Evolutionary conservation across 2,888 invertebrate species (phyloP), one percentile per base, ranked within the genome.

Genomic region (Drosophila acutilabella): DNA sequence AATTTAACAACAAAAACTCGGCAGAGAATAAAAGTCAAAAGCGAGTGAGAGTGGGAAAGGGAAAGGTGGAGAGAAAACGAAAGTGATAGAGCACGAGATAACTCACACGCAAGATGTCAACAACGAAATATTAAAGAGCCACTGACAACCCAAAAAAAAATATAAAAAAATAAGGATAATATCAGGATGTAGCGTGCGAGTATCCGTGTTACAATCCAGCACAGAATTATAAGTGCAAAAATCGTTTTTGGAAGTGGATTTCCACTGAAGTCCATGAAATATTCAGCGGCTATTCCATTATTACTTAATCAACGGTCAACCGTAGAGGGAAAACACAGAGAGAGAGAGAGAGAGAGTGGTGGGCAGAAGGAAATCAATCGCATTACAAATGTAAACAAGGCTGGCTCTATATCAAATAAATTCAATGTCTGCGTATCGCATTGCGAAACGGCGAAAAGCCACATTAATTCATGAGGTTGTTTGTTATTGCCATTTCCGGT

Each of bases 401-500:
- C 40, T 51, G 64, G 48, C 57, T 67, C 68, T 68, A 67, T 52
- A 59, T 67, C 50, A 61, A 57, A 73, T 67, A 62, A 71, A 71
- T 87, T 54, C 69, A 74, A 57, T 58, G 54, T 23, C 52, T 42
- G 18, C n/a, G 16, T 71, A 80, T 74, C 71, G 44, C 50, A 77
- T 74, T 53, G 44, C 53, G n/a, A 16, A 41, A 45, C 53, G 64
- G 45, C 61, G 48, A 44, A 54, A 73, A 56, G 77, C 67, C 71
- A 64, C 74, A 75, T 88, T 88, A 88, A 81, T 89, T 80, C 88
- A 81, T 81, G 82, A 71, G 71, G 61, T 70, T 78, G 64, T 66
- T 77, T 81, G 78, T 85, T 82, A 80, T 88, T 81, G 74, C 73
- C 74, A 72, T 85, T 81, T 88, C 85, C 85, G 88, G 86, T 62